phyloP scores from a whole-genome alignment of 2,797 vertebrate species.

The Gobio occitaniae region DNA sequence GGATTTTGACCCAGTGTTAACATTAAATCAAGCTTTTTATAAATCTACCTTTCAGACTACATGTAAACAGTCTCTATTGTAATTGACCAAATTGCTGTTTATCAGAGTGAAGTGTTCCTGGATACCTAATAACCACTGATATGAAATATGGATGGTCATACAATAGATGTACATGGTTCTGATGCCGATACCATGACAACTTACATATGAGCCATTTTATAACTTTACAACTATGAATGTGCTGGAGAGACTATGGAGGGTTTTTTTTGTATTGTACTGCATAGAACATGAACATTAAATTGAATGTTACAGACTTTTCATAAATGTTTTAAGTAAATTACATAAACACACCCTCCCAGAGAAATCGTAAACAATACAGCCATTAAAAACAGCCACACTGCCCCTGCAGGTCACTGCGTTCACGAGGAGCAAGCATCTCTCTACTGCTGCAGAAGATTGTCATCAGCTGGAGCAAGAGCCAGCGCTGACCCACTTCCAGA shows the following conservation, averaged over 20 bases:
- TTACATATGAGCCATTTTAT: not conserved
- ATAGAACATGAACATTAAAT: not conserved
- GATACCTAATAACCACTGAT: no score
- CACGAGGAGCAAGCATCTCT: not conserved
- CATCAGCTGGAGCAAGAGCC: conserved; percentile 33
- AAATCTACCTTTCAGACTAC: no score
- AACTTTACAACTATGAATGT: not conserved
- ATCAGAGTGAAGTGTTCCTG: no score
- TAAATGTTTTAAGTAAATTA: not conserved
- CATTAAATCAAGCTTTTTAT: no score
- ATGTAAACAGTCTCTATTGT: no score
- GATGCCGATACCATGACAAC: no score
- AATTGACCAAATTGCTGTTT: no score
- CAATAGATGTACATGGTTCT: no score
- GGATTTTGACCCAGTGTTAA: no score
- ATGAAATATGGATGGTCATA: no score
- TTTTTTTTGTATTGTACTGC: not conserved
- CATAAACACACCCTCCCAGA: not conserved
- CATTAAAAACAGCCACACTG: not conserved
- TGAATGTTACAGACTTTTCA: no score
- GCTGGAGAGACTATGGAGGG: not conserved
- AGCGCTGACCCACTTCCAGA: conserved; percentile 59
- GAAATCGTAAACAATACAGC: not conserved
- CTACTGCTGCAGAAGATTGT: conserved; percentile 22
- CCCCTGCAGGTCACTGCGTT: conserved; percentile 13